Percentiles rank a stretch among this genome's conserved stretches.
phyloP scores from a whole-genome alignment of 2,113 vertebrate genomes.

The Tangachromis dhanisi region DNA sequence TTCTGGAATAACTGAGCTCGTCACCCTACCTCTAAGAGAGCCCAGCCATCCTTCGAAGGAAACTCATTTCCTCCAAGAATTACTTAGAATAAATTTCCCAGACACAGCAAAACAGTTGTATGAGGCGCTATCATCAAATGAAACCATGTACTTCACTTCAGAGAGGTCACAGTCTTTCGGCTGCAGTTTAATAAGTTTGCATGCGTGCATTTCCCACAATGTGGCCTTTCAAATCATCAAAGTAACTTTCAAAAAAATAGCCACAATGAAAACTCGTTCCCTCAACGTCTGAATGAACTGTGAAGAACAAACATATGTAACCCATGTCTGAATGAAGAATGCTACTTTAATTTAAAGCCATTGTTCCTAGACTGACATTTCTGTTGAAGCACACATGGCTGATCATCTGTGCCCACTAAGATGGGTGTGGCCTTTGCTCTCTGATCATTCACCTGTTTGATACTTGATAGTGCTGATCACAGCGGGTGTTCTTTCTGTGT shows the following conservation, averaged over 20 bases:
- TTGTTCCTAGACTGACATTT: not conserved
- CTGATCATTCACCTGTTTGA: not conserved
- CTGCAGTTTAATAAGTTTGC: not conserved
- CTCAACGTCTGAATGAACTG: fast-evolving
- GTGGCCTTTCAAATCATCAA: not conserved
- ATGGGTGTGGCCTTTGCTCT: not conserved
- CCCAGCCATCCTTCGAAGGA: fast-evolving
- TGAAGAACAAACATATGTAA: not conserved
- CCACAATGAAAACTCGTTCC: not conserved
- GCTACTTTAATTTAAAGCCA: not conserved
- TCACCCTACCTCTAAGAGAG: not conserved
- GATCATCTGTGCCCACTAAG: not conserved
- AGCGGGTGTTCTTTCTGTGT: not conserved
- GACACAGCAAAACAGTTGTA: not conserved
- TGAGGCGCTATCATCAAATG: not conserved
- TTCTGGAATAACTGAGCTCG: not conserved
- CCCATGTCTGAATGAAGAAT: not conserved
- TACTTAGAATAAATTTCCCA: not conserved
- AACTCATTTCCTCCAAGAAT: not conserved
- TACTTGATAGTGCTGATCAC: not conserved
- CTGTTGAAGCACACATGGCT: not conserved
- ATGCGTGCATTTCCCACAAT: fast-evolving
- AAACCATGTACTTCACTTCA: not conserved
- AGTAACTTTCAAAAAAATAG: not conserved
- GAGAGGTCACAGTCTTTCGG: fast-evolving